Evolutionary conservation across 2,888 invertebrate species (phyloP).

Genomic region (Scrobipalpa costella): DNA sequence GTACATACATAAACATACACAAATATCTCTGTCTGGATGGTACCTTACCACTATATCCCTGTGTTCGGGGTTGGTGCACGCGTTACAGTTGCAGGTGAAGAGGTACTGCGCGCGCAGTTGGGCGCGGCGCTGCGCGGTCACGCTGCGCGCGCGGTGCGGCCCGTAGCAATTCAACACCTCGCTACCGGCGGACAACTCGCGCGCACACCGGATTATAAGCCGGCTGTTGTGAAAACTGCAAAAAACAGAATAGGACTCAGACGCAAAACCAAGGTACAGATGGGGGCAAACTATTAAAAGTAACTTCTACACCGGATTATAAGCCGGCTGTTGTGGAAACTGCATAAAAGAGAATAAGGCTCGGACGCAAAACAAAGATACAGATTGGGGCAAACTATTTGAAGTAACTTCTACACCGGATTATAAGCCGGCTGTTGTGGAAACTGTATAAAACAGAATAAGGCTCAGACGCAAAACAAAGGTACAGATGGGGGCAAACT

Average conservation of each 20-base stretch:
- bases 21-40: no score
- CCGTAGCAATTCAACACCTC: constrained; percentile 95
- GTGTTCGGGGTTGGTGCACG: constrained; percentile 79
- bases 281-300: no score
- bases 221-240: constrained; percentile 85
- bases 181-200: constrained; percentile 82
- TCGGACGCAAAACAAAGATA: neutral
- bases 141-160: constrained; percentile 85
- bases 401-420: no score
- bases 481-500: no score
- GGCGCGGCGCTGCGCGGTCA: constrained; percentile 81
- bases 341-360: constrained; percentile 54
- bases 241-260: constrained; percentile 39
- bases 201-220: constrained; percentile 86
- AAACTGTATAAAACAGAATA: constrained; percentile 79
- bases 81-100: constrained; percentile 88
- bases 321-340: constrained; percentile 86
- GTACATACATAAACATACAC: no score
- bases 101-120: constrained; percentile 86
- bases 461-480: neutral
- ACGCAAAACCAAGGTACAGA: no score
- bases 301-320: constrained; percentile 88
- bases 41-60: constrained; percentile 63
- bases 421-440: constrained; percentile 85
- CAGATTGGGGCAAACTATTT: no score